These are phyloP conservation scores for Microtus ochrogaster DNA, from an alignment of 2,113 vertebrate genomes.

Conservation along the genomic window DNA sequence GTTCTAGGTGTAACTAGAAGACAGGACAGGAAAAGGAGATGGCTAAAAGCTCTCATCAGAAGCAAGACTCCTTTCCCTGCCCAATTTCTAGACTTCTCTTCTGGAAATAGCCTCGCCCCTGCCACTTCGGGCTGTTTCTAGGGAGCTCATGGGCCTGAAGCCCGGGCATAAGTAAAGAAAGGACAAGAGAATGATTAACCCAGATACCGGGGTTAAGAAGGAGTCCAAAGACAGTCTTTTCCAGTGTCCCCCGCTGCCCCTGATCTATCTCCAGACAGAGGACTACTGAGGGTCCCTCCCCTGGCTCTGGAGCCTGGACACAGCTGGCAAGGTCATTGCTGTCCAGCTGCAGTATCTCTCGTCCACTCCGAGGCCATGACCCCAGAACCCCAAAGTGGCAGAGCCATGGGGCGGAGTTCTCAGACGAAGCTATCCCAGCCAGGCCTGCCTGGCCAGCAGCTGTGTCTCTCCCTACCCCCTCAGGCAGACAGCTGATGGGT, in stretches of 20 bases:
- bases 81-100: neutral
- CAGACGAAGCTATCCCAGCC: neutral
- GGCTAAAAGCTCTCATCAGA: neutral
- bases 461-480: constrained; percentile 34
- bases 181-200: constrained; percentile 52
- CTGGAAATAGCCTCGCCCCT: neutral
- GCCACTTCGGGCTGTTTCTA: neutral
- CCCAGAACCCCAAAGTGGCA: neutral
- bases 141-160: neutral
- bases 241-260: neutral
- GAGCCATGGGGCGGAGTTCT: neutral
- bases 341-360: constrained; percentile 63
- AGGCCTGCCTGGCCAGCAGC: constrained; percentile 41
- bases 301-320: neutral
- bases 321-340: constrained; percentile 28
- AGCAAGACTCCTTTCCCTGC: neutral
- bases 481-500: neutral
- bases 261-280: neutral
- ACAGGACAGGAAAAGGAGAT: neutral
- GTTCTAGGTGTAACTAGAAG: neutral
- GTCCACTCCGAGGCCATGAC: neutral
- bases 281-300: neutral
- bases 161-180: constrained; percentile 22
- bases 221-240: neutral
- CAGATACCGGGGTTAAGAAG: neutral